Conservation (phyloP, 2,888 invertebrate genomes). For the Elegia similella region DNA sequence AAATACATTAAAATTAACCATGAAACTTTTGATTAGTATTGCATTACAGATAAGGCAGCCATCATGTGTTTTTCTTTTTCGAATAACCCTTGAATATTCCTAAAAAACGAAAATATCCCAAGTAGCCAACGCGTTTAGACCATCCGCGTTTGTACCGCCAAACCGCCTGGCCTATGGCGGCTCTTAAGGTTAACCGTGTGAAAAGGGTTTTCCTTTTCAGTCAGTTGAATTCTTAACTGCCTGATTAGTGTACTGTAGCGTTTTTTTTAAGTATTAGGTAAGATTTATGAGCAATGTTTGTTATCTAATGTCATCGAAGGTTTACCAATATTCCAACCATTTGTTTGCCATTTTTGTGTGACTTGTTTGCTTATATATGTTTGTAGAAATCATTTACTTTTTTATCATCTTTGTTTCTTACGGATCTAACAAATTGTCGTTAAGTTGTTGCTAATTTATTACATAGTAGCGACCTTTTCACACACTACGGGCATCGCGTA, state of each 20-base stretch:
- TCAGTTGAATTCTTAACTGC: neutral
- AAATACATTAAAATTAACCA: no score
- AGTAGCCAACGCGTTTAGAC: no score
- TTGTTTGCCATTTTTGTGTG: neutral
- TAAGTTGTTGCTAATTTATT: neutral
- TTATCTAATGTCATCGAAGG: neutral
- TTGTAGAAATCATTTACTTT: constrained; percentile 3
- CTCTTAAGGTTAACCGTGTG: neutral
- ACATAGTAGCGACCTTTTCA: no score
- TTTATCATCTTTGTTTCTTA: neutral
- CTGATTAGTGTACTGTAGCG: constrained; percentile 3
- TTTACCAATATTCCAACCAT: neutral
- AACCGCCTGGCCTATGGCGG: no score
- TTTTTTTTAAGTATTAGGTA: constrained; percentile 9
- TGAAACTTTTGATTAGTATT: no score
- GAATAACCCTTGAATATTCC: no score
- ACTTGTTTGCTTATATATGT: neutral
- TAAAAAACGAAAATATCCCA: no score
- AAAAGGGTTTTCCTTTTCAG: neutral
- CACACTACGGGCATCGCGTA: no score
- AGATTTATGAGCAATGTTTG: neutral
- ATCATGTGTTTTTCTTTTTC: no score
- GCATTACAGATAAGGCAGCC: no score
- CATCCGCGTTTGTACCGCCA: no score
- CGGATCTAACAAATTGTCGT: neutral